These are phyloP conservation scores for Dolichoris vasculosae DNA, from an alignment of 1,140 invertebrate species.

Conservation along the genomic window DNA sequence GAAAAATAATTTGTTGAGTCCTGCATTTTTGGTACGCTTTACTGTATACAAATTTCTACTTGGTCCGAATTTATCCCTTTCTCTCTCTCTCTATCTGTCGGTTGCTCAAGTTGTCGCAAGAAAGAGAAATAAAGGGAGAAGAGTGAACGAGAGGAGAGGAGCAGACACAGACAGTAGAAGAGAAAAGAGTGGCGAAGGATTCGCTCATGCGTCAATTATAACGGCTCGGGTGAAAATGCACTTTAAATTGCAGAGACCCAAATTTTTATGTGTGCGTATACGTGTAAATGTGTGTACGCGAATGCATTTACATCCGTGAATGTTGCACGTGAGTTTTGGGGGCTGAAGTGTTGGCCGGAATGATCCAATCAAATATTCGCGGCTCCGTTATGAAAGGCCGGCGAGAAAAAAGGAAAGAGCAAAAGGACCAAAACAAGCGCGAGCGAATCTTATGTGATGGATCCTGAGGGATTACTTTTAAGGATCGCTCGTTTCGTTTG, in stretches of 20 bases:
- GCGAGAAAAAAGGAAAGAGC: too few relatives aligned
- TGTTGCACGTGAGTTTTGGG: conserved; percentile 26
- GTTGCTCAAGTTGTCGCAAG: background rate
- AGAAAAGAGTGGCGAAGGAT: conserved; percentile 25
- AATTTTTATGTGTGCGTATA: background rate
- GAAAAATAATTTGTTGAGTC: too few relatives aligned
- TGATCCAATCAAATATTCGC: conserved; percentile 62
- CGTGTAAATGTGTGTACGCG: too few relatives aligned
- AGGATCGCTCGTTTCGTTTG: background rate
- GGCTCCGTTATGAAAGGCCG: background rate
- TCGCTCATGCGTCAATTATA: conserved; percentile 64
- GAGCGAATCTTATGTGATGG: too few relatives aligned
- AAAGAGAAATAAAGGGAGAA: background rate
- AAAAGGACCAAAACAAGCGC: too few relatives aligned
- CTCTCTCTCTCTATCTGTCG: too few relatives aligned
- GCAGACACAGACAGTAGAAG: background rate
- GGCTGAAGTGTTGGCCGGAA: conserved; percentile 50
- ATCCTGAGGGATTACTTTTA: background rate
- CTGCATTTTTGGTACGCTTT: too few relatives aligned
- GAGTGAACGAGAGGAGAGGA: background rate
- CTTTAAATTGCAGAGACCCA: conserved; percentile 65
- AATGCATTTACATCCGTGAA: too few relatives aligned
- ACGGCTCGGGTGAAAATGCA: conserved; percentile 68
- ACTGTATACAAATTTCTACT: too few relatives aligned
- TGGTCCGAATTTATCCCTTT: background rate